Evolutionary conservation across 2,113 vertebrate species (phyloP).

Genomic region (Oreotrochilus melanogaster): DNA sequence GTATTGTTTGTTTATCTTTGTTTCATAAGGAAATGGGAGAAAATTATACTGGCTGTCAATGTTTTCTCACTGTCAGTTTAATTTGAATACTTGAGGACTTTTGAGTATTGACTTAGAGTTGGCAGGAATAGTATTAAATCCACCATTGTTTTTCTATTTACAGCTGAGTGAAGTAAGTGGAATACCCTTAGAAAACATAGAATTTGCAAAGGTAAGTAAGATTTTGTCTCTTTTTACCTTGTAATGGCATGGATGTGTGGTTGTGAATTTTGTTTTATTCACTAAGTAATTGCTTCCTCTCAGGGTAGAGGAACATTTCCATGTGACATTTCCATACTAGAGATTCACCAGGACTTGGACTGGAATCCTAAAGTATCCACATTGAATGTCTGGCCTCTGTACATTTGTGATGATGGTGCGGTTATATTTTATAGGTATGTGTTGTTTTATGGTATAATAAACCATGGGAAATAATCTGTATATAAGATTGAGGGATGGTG

Average conservation of each 20-base stretch:
- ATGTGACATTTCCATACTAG: constrained; percentile 96
- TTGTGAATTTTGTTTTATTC: not conserved
- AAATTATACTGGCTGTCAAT: not conserved
- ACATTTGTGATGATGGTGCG: constrained; percentile 98
- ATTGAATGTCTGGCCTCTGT: constrained; percentile 97
- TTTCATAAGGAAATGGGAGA: not conserved
- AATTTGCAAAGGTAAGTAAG: constrained; percentile 93
- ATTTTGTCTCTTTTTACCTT: not conserved
- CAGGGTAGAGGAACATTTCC: constrained; percentile 98
- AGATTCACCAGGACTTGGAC: constrained; percentile 98
- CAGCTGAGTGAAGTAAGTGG: constrained; percentile 92
- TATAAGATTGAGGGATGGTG: not conserved
- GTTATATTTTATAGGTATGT: constrained; percentile 98
- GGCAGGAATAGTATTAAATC: not conserved
- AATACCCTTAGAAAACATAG: constrained; percentile 91
- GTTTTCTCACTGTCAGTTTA: not conserved
- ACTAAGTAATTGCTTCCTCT: not conserved
- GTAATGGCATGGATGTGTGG: not conserved
- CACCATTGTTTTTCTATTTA: constrained; percentile 35
- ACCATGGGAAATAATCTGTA: not conserved
- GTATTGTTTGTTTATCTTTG: not conserved
- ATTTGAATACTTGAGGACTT: not conserved
- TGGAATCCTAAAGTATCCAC: constrained; percentile 99
- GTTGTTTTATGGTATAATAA: not conserved
- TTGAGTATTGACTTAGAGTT: not conserved